Conservation (phyloP, 2,797 vertebrate species). For the Gymnopithys bicolor region DNA sequence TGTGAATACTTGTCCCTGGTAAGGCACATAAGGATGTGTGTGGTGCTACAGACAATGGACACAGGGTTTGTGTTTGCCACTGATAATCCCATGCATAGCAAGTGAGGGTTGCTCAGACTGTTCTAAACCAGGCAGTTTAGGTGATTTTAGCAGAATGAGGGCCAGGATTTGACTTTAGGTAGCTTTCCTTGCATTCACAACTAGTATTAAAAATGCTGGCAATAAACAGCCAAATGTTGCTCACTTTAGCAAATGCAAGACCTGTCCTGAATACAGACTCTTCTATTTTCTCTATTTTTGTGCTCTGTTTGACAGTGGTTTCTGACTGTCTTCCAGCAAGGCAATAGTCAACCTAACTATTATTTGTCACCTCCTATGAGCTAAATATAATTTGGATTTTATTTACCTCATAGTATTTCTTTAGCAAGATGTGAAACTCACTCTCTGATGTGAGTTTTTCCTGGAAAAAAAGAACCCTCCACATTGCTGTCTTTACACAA, state of each 20-base stretch:
- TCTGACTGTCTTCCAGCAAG: conserved; percentile 33
- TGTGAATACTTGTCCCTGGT: not conserved
- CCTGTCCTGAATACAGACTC: not conserved
- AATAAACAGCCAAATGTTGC: not conserved
- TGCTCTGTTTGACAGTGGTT: conserved; percentile 6
- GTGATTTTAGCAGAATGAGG: not conserved
- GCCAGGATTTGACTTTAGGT: not conserved
- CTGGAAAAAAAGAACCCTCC: conserved; percentile 13
- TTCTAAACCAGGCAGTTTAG: not conserved
- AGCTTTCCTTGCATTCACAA: not conserved
- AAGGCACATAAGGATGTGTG: rapidly evolving
- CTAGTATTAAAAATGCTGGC: not conserved
- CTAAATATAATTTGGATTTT: conserved; percentile 55
- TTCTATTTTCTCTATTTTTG: not conserved
- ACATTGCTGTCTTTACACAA: not conserved
- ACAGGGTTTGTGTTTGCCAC: not conserved
- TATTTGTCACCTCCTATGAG: conserved; percentile 29
- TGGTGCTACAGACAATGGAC: rapidly evolving
- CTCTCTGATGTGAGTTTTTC: conserved; percentile 15
- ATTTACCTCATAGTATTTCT: conserved; percentile 42
- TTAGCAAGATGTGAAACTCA: not conserved
- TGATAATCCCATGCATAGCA: not conserved
- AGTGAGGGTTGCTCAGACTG: not conserved
- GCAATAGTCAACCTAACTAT: conserved; percentile 9
- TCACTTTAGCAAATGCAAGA: not conserved